phyloP scores from a whole-genome alignment of 2,888 invertebrate species.

The Petrolisthes manimaculis region DNA sequence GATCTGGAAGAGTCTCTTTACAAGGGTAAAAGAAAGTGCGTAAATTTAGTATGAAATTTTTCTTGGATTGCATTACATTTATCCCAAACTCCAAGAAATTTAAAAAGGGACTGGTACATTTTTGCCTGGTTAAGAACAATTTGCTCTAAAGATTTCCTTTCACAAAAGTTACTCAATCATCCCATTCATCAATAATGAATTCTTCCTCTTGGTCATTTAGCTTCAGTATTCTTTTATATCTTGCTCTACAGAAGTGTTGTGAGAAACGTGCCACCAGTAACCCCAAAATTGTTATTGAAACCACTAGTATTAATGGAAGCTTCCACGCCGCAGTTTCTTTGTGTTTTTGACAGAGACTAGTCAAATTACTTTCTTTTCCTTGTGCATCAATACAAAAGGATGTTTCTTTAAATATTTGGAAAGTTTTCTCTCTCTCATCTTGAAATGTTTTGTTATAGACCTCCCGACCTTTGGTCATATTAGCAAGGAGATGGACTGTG shows the following conservation, averaged over 20 bases:
- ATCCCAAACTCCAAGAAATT: too few relatives aligned
- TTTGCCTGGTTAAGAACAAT: too few relatives aligned
- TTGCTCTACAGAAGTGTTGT: background rate
- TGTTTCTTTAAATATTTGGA: background rate
- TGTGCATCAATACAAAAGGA: background rate
- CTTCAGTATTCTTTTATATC: background rate
- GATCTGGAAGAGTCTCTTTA: background rate
- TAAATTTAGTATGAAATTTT: background rate
- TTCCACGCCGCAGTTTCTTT: background rate
- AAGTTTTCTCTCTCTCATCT: background rate
- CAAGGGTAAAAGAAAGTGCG: background rate
- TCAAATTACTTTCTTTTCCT: background rate
- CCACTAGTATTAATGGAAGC: background rate
- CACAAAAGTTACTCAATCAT: background rate
- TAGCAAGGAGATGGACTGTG: background rate
- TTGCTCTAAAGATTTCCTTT: too few relatives aligned
- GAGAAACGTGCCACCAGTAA: background rate
- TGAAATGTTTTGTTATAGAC: background rate
- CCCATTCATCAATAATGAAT: background rate
- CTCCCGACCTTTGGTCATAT: constrained; percentile 13
- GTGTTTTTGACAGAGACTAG: background rate
- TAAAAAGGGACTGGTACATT: background rate
- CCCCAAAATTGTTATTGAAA: background rate
- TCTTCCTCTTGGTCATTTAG: background rate
- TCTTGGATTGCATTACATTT: background rate